Evolutionary conservation across 2,888 invertebrate genomes (phyloP).

Genomic region (Candidula unifasciata): DNA sequence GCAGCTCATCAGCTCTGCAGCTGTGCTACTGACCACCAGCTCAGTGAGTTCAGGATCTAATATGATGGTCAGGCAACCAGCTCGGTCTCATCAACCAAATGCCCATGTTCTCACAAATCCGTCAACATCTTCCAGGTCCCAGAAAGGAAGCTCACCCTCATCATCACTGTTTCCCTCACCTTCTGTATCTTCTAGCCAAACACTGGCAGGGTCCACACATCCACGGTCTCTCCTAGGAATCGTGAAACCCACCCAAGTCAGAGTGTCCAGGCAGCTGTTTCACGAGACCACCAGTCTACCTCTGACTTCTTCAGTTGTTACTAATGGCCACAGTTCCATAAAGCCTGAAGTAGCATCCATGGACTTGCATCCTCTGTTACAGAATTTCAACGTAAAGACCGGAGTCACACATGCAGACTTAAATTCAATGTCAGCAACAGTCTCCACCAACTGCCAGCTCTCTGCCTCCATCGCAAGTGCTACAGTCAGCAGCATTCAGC

Average conservation of each 20-base stretch:
- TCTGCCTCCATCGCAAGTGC: not conserved
- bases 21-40: slow-evolving; percentile 16
- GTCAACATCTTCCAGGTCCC: slow-evolving; percentile 49
- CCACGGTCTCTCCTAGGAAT: slow-evolving; percentile 30
- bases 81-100: slow-evolving; percentile 5
- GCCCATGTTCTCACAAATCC: slow-evolving; percentile 26
- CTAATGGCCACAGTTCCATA: slow-evolving; percentile 32
- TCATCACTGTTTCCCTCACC: slow-evolving; percentile 44
- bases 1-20: slow-evolving; percentile 12
- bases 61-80: slow-evolving; percentile 41
- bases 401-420: too few relatives aligned
- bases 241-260: slow-evolving; percentile 46
- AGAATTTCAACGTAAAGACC: too few relatives aligned
- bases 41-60: not conserved
- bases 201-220: slow-evolving; percentile 19
- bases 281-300: slow-evolving; percentile 47
- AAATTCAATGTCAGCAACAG: not conserved
- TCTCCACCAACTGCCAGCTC: not conserved
- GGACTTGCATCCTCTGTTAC: not conserved
- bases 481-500: not conserved
- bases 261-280: slow-evolving; percentile 50
- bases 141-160: slow-evolving; percentile 48
- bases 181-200: slow-evolving; percentile 30
- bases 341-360: slow-evolving; percentile 19
- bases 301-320: not conserved